Conservation (phyloP, 1,140 invertebrate species). For the Drosophila carrolli region DNA sequence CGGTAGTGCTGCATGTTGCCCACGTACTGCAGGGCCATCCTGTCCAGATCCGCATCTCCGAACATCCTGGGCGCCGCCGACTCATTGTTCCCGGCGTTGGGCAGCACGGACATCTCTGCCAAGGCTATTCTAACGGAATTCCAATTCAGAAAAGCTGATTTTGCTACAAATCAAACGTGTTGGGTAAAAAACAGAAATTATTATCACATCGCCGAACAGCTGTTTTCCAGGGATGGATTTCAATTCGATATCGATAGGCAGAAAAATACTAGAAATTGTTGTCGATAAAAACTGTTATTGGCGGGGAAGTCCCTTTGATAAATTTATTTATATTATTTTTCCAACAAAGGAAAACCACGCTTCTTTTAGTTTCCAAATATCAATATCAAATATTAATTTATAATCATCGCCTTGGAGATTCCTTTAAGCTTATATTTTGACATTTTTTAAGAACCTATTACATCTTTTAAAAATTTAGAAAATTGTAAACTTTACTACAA, state of each 20-base stretch:
- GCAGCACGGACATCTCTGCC: slow-evolving; percentile 55
- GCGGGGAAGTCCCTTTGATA: not conserved
- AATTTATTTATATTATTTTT: not conserved
- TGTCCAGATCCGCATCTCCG: slow-evolving; percentile 86
- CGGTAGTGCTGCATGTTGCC: slow-evolving; percentile 89
- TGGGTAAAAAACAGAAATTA: slow-evolving; percentile 42
- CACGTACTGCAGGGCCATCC: slow-evolving; percentile 88
- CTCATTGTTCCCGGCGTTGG: slow-evolving; percentile 27
- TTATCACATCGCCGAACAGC: slow-evolving; percentile 75
- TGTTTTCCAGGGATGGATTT: slow-evolving; percentile 35
- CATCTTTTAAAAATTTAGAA: no score
- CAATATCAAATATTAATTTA: no score
- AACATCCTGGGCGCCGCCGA: slow-evolving; percentile 65
- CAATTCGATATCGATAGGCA: slow-evolving; percentile 4
- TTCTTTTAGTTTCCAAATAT: no score
- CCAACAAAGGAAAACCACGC: no score
- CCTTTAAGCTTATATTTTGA: no score
- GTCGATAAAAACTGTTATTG: not conserved
- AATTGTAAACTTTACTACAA: no score
- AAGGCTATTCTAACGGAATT: slow-evolving; percentile 1
- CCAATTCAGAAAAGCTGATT: slow-evolving; percentile 53
- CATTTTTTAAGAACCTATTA: no score
- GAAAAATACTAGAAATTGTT: slow-evolving; percentile 6
- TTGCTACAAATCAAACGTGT: slow-evolving; percentile 13
- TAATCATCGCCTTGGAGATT: no score